Percentiles rank a stretch among this genome's conserved stretches.
These are phyloP conservation scores for Didymodactylos carnosus DNA, from an alignment of 2,888 invertebrate genomes.

Conservation along the genomic window DNA sequence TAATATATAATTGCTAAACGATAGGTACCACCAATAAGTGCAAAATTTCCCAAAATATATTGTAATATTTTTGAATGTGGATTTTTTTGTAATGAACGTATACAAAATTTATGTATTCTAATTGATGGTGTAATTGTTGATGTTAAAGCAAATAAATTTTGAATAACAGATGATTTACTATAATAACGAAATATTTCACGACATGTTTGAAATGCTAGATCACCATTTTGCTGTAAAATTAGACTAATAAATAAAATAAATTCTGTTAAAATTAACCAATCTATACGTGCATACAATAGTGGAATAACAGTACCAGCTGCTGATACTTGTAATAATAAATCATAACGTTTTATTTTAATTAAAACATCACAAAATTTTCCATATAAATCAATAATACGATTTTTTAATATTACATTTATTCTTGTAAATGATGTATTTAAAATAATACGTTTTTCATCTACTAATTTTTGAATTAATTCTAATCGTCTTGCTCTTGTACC, in stretches of 20 bases:
- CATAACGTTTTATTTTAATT: conserved; percentile 1
- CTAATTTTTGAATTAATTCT: not conserved
- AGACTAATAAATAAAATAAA: not conserved
- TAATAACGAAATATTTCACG: not conserved
- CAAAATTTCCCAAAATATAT: conserved; percentile 11
- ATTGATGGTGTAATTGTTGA: conserved; percentile 1
- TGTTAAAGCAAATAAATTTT: not conserved
- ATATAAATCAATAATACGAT: conserved; percentile 11
- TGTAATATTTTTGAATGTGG: conserved; percentile 6
- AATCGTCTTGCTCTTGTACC: not conserved
- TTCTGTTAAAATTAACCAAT: conserved; percentile 1
- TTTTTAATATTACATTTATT: conserved; percentile 1
- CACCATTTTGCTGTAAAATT: not conserved
- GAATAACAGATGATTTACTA: not conserved
- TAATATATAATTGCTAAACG: conserved; percentile 38
- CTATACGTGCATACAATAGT: conserved; percentile 10
- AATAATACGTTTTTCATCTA: not conserved
- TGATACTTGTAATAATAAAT: not conserved
- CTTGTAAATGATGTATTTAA: not conserved
- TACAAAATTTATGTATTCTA: conserved; percentile 13
- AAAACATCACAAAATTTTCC: conserved; percentile 7
- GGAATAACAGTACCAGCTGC: conserved; percentile 9
- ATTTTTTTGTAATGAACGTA: conserved; percentile 6
- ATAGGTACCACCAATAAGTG: conserved; percentile 13
- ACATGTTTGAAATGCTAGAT: not conserved